Base-by-base conservation (phyloP, 2,113 vertebrate species). In the Orcinus orca region DNA sequence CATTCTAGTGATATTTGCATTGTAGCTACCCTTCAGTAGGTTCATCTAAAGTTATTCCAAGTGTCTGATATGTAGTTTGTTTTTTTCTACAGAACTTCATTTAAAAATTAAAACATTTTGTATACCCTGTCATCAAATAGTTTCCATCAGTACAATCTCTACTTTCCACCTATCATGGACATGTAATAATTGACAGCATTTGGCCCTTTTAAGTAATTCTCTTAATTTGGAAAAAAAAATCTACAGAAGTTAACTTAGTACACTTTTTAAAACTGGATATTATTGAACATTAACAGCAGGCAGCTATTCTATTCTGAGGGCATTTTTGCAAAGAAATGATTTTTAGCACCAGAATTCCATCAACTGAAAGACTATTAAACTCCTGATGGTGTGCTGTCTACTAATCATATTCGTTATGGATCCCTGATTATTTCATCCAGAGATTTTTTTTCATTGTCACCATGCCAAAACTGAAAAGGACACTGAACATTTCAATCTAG, bases 61-160 rank as follows among this genome's bases (percentile, higher is more conserved):
- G 58, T n/a, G 5, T 58, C 29, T 77, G 47, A 63, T 3, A 87
- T 2, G 25, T 70, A 85, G 36, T 36, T 89, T 58, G 38, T 38
- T 84, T 91, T 93, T 89, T 81, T 41, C 29, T 88, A 38, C 0
- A 67, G 41, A 31, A 79, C 33, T 76, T 96, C 15, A 83, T 23
- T 93, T 95, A 67, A 93, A 96, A 95, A 50, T 83, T 50, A 88
- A 83, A 62, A 87, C 20, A 80, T 71, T 95, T 92, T 93, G 58
- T 33, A 63, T 73, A 17, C 6, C 18, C 20, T 73, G 5, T 70
- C 38, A 94, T 88, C 53, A 90, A 82, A 79, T 14, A 38, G 47
- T 38, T 71, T 88, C 33, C 15, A 33, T 92, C 14, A 44, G n/a
- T 58, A 86, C 6, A 65, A 41, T 70, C 33, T 93, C 41, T 25